These are phyloP conservation scores for Indri indri DNA, from an alignment of 2,113 vertebrate genomes.

Conservation along the genomic window DNA sequence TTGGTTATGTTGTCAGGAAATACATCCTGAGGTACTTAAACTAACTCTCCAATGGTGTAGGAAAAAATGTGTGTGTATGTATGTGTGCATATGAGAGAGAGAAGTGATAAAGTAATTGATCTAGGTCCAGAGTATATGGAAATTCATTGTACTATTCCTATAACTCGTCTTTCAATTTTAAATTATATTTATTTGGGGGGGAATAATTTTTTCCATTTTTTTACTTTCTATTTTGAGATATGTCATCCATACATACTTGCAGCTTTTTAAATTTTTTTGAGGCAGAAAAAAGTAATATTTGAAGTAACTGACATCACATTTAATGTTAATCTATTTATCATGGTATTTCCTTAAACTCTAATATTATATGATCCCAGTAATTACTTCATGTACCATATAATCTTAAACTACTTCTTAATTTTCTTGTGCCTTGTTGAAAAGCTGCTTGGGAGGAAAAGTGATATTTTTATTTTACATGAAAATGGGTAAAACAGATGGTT, in stretches of 20 bases:
- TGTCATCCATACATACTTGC: background rate
- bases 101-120: background rate
- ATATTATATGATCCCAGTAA: background rate
- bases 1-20: background rate
- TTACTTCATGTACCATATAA: background rate
- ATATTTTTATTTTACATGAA: conserved; percentile 51
- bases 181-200: background rate
- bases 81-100: background rate
- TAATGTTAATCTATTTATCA: conserved; percentile 8
- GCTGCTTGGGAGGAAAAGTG: conserved; percentile 24
- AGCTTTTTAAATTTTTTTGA: background rate
- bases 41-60: background rate
- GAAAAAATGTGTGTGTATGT: background rate
- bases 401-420: conserved; percentile 20
- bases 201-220: background rate
- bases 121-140: background rate
- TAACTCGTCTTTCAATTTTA: background rate
- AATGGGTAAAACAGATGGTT: conserved; percentile 73
- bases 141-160: background rate
- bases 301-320: background rate
- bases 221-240: conserved; percentile 7
- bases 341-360: background rate
- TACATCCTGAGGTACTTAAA: background rate
- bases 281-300: background rate
- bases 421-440: conserved; percentile 47